Base-by-base conservation (phyloP, 2,113 vertebrate species). In the Riparia riparia region DNA sequence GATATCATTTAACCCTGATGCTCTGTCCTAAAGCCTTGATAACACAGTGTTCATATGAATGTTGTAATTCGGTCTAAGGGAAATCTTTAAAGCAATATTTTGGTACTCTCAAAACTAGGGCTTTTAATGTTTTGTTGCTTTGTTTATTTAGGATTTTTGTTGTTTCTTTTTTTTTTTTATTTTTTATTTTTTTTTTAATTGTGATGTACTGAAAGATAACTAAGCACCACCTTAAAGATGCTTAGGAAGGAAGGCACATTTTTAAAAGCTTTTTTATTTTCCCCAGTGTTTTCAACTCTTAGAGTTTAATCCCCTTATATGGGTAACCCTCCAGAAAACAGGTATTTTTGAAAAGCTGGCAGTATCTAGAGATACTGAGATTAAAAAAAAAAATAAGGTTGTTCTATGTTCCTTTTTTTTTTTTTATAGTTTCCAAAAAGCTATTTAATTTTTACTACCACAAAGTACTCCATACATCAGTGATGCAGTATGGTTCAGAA, bases 1-100 rank as follows among this genome's bases (percentile, higher is more conserved):
- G 61, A 45, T 82, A 73, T 51, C 17, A 84, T 82, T 95, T 95
- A 92, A 14, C 21, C 10, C 9, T 60, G 41, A 12, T 79, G 11
- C 12, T 81, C 56, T 90, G 21, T 71, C 41, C 60, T 85, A 92
- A 96, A 82, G 10, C 41, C 61, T 72, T 93, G 51, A 58, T 45
- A 64, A 49, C 4, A 1, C 11, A 64, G 20, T 78, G 22, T 22
- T 78, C 10, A 25, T 51, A 51, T 5, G 44, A 26, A 51, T 64
- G 37, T 17, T 82, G 28, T 21, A 31, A 66, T 63, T 88, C 54
- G 73, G 16, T 20, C 19, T 44, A n/a, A 86, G 44, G 41, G 65
- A 89, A 81, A 13, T 6, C 18, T 25, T 73, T 49, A 78, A 90
- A 89, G 17, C 12, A 31, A 13, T 6, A 29, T 80, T 69, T 84